These are phyloP conservation scores for Hiodon alosoides DNA, from an alignment of 2,113 vertebrate species.

Conservation along the genomic window DNA sequence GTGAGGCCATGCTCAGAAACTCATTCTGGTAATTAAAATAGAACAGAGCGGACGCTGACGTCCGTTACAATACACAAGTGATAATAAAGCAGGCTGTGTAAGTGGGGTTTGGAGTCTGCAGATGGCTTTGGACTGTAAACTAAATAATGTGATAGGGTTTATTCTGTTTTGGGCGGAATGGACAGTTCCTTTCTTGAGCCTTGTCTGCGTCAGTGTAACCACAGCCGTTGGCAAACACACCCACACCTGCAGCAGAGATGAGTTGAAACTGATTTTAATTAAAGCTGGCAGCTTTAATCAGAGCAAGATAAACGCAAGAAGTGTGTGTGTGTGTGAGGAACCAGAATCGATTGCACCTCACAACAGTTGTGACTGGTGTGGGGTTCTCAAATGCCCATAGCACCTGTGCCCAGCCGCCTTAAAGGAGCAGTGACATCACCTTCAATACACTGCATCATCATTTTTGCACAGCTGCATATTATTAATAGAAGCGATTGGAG, in stretches of 20 bases:
- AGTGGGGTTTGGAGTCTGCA: neutral
- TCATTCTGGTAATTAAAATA: too few species aligned
- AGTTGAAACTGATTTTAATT: conserved; percentile 38
- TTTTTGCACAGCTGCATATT: neutral
- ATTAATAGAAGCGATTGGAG: neutral
- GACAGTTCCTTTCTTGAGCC: neutral
- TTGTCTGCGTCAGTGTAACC: neutral
- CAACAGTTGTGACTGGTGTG: conserved; percentile 27
- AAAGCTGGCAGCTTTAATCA: conserved; percentile 48
- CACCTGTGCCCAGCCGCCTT: too few species aligned
- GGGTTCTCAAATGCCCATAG: conserved; percentile 31
- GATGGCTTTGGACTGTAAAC: neutral
- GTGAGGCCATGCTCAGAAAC: neutral
- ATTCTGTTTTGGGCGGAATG: neutral
- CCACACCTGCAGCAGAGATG: conserved; percentile 33
- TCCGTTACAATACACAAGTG: too few species aligned
- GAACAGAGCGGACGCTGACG: too few species aligned
- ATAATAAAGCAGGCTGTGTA: too few species aligned
- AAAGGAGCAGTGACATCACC: too few species aligned
- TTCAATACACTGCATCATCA: too few species aligned
- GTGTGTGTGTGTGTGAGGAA: too few species aligned
- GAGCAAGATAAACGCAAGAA: conserved; percentile 32
- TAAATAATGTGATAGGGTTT: neutral
- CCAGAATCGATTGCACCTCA: too few species aligned
- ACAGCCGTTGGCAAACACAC: neutral